Evolutionary conservation across 2,797 vertebrate genomes (phyloP).

Genomic region (Rhincodon typus): DNA sequence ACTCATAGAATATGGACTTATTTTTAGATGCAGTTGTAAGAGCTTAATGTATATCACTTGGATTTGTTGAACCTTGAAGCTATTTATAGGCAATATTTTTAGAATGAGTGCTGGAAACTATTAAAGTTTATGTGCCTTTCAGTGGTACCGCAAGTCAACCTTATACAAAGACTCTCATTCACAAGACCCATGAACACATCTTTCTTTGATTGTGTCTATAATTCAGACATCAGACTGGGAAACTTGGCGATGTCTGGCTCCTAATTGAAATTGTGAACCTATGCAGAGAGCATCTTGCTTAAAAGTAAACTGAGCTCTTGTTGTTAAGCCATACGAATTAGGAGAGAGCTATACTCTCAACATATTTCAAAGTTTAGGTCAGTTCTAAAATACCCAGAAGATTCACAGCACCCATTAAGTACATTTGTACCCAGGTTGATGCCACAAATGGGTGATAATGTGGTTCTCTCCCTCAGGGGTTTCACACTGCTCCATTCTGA

Average conservation of each 20-base stretch:
- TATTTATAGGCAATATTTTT: conserved; percentile 2
- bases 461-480: neutral
- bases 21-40: neutral
- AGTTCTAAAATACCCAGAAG: neutral
- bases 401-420: neutral
- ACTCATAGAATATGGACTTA: neutral
- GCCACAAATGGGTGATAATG: neutral
- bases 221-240: neutral
- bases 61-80: neutral
- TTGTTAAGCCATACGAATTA: neutral
- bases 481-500: neutral
- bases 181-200: neutral
- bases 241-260: neutral
- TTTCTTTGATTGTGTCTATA: neutral
- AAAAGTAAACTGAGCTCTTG: neutral
- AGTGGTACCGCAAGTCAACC: neutral
- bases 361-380: too few relatives aligned
- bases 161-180: neutral
- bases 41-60: neutral
- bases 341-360: neutral
- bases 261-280: neutral
- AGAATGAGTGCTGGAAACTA: conserved; percentile 10
- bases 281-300: neutral
- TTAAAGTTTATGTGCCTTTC: too few relatives aligned
- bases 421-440: neutral